Percentiles rank a stretch among this genome's conserved stretches.
phyloP scores from a whole-genome alignment of 2,888 invertebrate species.

The Unio delphinus region DNA sequence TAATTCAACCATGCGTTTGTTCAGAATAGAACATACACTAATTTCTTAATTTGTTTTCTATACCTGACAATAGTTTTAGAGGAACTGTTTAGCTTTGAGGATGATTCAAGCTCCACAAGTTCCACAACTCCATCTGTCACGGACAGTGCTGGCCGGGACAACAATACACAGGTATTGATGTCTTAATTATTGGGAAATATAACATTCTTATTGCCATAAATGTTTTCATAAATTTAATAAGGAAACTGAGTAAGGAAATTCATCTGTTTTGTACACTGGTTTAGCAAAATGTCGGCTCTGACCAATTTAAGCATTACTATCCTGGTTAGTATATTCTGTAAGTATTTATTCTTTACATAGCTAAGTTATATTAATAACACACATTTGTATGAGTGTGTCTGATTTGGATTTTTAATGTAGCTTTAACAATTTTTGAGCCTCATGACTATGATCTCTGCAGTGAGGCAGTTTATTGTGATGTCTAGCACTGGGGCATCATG shows the following conservation, averaged over 20 bases:
- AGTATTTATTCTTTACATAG: background rate
- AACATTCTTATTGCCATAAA: constrained; percentile 16
- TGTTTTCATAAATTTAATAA: background rate
- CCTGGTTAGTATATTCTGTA: too few relatives aligned
- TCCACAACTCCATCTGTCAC: constrained; percentile 60
- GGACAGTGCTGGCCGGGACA: constrained; percentile 26
- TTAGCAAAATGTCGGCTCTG: background rate
- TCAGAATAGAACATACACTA: too few relatives aligned
- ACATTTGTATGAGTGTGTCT: too few relatives aligned
- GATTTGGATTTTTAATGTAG: too few relatives aligned
- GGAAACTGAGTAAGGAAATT: background rate
- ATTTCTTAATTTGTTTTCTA: constrained; percentile 4
- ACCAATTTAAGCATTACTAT: too few relatives aligned
- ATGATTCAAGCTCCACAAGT: constrained; percentile 65
- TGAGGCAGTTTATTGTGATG: too few relatives aligned
- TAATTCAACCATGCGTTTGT: too few relatives aligned
- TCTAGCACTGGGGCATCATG: too few relatives aligned
- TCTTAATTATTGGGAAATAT: constrained; percentile 8
- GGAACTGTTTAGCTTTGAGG: constrained; percentile 56
- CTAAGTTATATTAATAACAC: too few relatives aligned
- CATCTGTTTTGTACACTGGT: background rate
- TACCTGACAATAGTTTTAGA: constrained; percentile 48
- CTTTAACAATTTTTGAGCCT: too few relatives aligned
- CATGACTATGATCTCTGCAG: too few relatives aligned
- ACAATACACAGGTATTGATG: background rate